These are phyloP conservation scores for Cylindroiulus punctatus DNA, from an alignment of 2,888 invertebrate species.

Conservation along the genomic window DNA sequence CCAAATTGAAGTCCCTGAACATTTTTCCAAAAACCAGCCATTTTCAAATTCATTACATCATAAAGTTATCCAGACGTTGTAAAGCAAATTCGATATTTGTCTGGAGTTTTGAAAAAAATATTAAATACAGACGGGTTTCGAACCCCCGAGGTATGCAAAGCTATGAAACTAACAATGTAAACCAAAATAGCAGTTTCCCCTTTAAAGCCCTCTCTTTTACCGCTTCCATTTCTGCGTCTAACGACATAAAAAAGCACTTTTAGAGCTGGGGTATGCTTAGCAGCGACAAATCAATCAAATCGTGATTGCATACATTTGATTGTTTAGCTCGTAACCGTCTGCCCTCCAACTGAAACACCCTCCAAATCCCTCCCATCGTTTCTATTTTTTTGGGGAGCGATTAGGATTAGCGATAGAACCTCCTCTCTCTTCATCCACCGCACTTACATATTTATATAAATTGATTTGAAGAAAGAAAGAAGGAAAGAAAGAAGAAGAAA, in stretches of 20 bases:
- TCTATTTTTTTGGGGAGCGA: neutral
- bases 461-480: constrained; percentile 30
- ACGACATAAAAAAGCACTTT: constrained; percentile 1
- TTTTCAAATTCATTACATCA: no score
- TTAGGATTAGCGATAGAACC: neutral
- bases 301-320: constrained; percentile 27
- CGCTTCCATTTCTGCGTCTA: neutral
- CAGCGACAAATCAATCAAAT: constrained; percentile 11
- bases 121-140: no score
- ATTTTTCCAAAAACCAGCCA: no score
- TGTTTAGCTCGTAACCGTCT: neutral
- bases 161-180: no score
- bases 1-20: no score
- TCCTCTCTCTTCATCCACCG: neutral
- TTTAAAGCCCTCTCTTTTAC: neutral
- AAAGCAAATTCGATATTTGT: no score
- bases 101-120: no score
- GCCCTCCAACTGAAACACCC: neutral
- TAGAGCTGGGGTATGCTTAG: neutral
- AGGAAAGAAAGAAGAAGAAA: neutral
- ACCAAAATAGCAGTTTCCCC: no score
- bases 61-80: no score
- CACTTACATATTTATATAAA: constrained; percentile 6
- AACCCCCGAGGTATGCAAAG: no score
- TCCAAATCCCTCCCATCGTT: neutral